Evolutionary conservation across 2,113 vertebrate species (phyloP), one percentile per base, ranked within the genome.

Genomic region (Anser cygnoides): DNA sequence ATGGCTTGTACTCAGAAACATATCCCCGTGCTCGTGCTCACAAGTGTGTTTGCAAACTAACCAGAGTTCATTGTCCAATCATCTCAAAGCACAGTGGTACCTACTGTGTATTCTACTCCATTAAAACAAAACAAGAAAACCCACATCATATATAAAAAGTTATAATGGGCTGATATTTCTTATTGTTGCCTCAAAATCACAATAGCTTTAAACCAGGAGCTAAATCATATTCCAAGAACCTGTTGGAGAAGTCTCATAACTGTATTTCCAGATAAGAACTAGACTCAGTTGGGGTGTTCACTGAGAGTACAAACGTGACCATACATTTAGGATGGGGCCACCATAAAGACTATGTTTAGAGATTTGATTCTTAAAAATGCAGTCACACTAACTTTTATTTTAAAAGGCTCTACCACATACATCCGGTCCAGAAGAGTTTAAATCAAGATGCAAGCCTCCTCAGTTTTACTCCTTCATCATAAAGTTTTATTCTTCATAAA

Each of bases 401-500:
- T 57, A 76, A 63, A 73, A 86, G 44, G 17, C 35, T 80, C 37
- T 79, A 43, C 33, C 80, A 28, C 46, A 76, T 5, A 2, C 55
- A 84, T 83, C 67, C 31, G 5, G 11, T 52, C 84, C 94, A 81
- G 90, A 87, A 55, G 25, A 72, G 21, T 87, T 96, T 73, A 84
- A 96, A 91, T 95, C 94, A 92, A 95, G 92, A 88, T 94, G 57
- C n/a, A 33, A 22, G 15, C 18, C 84, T 94, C 91, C 92, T 86
- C 73, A 88, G 78, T 50, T 75, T 89, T 96, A 87, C 71, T 90
- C 83, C 77, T 96, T 94, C 94, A 95, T 96, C 97, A 94, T 87
- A 84, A 97, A 97, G 90, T 97, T 98, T 98, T 97, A 97, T 96
- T 98, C 97, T 96, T 97, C 97, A 96, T 97, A 95, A 98, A 98